Base-by-base conservation (phyloP, 2,113 vertebrate genomes). In the Tachycineta bicolor region DNA sequence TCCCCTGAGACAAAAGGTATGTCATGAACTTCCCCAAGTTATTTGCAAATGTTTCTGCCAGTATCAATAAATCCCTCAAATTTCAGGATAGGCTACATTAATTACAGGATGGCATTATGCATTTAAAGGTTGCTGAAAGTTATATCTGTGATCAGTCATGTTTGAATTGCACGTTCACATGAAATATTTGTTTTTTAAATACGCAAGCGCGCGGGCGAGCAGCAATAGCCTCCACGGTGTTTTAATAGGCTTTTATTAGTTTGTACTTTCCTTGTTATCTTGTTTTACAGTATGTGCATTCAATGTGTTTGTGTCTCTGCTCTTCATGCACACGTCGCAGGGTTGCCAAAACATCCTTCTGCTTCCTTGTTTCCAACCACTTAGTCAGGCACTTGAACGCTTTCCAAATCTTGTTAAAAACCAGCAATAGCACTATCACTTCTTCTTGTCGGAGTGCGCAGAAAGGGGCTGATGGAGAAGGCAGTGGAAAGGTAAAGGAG, bases 31-130 rank as follows among this genome's bases (percentile, higher is more conserved):
- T 97, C 91, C 95, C 80, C 63, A 83, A 94, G 94, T 96, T 97
- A 96, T 96, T 97, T 98, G 89, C 74, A 96, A 98, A 97, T 83
- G 70, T 88, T 97, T 97, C 95, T 97, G 93, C 96, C 96, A 97
- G 86, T 91, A 76, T 96, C 93, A 97, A 96, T 98, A 98, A 97
- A 97, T 96, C 94, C 91, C 94, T 97, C 89, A 94, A 89, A 96
- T 94, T 96, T 95, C 53, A 92, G 78, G 90, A 87, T 88, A 97
- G 93, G 86, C 67, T 91, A 44, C 68, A 90, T 97, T 96, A 97
- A 97, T 98, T 97, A 97, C 96, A 93, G 90, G 95, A 94, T 94
- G 86, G 46, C 64, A 84, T 93, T 90, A 77, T 74, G 68, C 81
- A 89, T 97, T 97, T 97, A 96, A 92, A 96, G 92, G 80, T 93